These are phyloP conservation scores for Cephus runcator DNA, from an alignment of 2,888 invertebrate species.

Conservation along the genomic window DNA sequence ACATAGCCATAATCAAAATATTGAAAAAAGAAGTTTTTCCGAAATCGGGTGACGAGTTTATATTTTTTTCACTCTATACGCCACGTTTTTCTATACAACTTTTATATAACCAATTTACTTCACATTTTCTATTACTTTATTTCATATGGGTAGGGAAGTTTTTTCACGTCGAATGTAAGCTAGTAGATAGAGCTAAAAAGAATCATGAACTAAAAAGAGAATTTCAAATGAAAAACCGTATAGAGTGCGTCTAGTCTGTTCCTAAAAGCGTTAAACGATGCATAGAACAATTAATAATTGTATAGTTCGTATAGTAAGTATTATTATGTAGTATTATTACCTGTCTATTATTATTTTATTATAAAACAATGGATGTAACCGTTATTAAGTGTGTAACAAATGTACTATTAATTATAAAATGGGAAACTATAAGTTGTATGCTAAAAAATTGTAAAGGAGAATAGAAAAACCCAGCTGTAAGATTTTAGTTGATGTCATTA, in stretches of 20 bases:
- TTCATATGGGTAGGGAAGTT: not conserved
- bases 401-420: not conserved
- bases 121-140: not conserved
- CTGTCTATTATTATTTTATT: not conserved
- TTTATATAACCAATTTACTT: not conserved
- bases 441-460: too few relatives aligned
- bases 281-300: not conserved
- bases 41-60: not conserved
- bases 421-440: not conserved
- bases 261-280: not conserved
- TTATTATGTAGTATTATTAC: not conserved
- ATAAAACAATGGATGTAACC: not conserved
- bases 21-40: not conserved
- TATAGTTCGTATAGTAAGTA: not conserved
- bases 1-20: not conserved
- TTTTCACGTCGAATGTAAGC: not conserved
- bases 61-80: not conserved
- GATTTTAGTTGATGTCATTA: too few relatives aligned
- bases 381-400: not conserved
- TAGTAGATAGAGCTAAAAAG: not conserved
- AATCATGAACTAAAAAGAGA: not conserved
- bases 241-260: not conserved
- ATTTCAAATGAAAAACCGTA: not conserved
- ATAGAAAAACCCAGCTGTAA: too few relatives aligned
- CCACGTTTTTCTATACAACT: not conserved